Conservation (phyloP, 2,113 vertebrate genomes). For the Burhinus bistriatus region DNA sequence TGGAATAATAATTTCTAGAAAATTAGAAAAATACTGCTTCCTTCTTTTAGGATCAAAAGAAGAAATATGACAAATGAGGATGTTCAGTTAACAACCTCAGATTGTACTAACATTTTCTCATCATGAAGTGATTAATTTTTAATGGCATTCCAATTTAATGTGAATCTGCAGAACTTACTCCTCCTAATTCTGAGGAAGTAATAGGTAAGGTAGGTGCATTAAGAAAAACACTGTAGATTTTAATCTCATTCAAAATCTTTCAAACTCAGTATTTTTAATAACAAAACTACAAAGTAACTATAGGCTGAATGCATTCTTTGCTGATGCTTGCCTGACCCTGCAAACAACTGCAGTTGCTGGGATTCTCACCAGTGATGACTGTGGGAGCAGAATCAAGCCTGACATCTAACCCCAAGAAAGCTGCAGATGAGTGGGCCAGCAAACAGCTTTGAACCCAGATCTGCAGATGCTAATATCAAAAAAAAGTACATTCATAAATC, state of each 20-base stretch:
- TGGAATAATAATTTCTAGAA: background rate
- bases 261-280: background rate
- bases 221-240: background rate
- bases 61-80: slow-evolving; percentile 48
- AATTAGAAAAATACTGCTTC: slow-evolving; percentile 27
- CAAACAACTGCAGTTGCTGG: background rate
- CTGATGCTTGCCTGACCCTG: background rate
- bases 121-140: slow-evolving; percentile 53
- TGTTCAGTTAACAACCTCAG: background rate
- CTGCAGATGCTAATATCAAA: background rate
- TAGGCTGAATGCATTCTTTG: background rate
- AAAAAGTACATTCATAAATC: background rate
- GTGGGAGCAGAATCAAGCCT: background rate
- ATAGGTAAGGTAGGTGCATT: background rate
- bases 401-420: background rate
- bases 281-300: background rate
- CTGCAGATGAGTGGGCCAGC: background rate
- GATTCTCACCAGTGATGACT: accelerated
- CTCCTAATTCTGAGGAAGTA: background rate
- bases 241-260: background rate
- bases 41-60: slow-evolving; percentile 18
- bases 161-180: background rate
- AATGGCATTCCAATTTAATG: slow-evolving; percentile 32
- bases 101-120: slow-evolving; percentile 9
- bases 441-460: background rate